A percentile compares a stretch with the other conserved stretches of the same genome.
These are phyloP conservation scores for Troides oblongomaculatus DNA, from an alignment of 2,888 invertebrate genomes.

Conservation along the genomic window DNA sequence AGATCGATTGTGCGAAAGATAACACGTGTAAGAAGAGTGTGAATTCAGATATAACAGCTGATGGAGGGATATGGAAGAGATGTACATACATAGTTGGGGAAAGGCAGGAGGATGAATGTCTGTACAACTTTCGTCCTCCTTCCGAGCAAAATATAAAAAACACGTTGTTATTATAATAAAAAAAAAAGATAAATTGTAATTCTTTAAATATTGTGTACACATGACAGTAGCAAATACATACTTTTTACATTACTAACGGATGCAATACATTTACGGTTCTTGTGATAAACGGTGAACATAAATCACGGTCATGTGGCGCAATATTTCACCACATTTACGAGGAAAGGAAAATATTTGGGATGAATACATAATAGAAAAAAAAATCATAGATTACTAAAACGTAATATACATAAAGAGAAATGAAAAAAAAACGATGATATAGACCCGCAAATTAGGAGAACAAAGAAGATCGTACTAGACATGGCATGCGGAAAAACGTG, in stretches of 20 bases:
- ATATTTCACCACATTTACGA: conserved; percentile 15
- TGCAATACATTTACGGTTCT: conserved; percentile 9
- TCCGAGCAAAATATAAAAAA: not conserved
- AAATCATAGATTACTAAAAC: not conserved
- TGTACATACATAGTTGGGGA: too few species aligned
- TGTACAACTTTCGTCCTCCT: not conserved
- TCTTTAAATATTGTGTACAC: not conserved
- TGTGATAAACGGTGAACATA: conserved; percentile 17
- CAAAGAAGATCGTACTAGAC: too few species aligned
- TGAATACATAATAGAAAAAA: not conserved
- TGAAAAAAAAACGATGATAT: too few species aligned
- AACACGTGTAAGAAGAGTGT: too few species aligned
- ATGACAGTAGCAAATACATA: conserved; percentile 14
- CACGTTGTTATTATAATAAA: not conserved
- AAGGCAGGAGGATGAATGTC: too few species aligned
- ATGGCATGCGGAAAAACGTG: too few species aligned
- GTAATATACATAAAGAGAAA: too few species aligned
- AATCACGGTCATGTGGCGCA: conserved; percentile 15
- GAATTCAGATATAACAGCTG: too few species aligned
- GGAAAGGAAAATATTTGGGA: conserved; percentile 5
- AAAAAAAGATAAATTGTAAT: not conserved
- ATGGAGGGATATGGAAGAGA: too few species aligned
- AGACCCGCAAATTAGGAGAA: too few species aligned
- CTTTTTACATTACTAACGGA: conserved; percentile 12
- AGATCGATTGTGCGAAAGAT: too few species aligned